A percentile compares a stretch with the other conserved stretches of the same genome.
These are phyloP conservation scores for Hippocampus zosterae DNA, from an alignment of 2,113 vertebrate genomes.

Conservation along the genomic window DNA sequence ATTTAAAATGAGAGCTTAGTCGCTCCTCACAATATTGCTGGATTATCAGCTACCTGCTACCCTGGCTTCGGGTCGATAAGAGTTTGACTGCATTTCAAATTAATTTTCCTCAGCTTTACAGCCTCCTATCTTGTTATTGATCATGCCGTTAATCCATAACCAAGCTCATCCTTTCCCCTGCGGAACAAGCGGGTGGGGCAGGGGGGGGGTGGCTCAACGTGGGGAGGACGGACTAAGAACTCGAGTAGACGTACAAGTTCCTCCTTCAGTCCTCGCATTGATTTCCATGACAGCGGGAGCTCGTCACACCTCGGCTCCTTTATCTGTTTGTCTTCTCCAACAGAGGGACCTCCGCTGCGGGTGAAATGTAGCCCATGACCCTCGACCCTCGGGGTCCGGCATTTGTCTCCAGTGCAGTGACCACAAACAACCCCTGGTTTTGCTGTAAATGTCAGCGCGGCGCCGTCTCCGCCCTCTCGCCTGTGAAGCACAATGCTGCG, in stretches of 20 bases:
- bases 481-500: constrained; percentile 57
- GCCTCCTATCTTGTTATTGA: constrained; percentile 93
- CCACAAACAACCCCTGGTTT: constrained; percentile 68
- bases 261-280: constrained; percentile 39
- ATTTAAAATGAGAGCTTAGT: constrained; percentile 95
- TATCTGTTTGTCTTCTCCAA: constrained; percentile 71
- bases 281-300: constrained; percentile 48
- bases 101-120: constrained; percentile 91
- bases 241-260: constrained; percentile 20
- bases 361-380: constrained; percentile 65
- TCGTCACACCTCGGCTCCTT: constrained; percentile 57
- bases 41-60: constrained; percentile 90
- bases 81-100: constrained; percentile 96
- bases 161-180: constrained; percentile 83
- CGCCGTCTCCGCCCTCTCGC: constrained; percentile 49
- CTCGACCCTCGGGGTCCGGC: constrained; percentile 58
- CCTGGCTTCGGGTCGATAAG: constrained; percentile 88
- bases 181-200: constrained; percentile 78
- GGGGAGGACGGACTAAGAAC: constrained; percentile 79
- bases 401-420: constrained; percentile 71
- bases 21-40: constrained; percentile 93
- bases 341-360: constrained; percentile 65
- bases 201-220: constrained; percentile 71
- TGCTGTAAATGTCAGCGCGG: constrained; percentile 72
- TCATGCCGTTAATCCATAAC: constrained; percentile 96